Percentiles rank a stretch among this genome's conserved stretches.
phyloP scores from a whole-genome alignment of 2,113 vertebrate genomes.

The Brienomyrus brachyistius region DNA sequence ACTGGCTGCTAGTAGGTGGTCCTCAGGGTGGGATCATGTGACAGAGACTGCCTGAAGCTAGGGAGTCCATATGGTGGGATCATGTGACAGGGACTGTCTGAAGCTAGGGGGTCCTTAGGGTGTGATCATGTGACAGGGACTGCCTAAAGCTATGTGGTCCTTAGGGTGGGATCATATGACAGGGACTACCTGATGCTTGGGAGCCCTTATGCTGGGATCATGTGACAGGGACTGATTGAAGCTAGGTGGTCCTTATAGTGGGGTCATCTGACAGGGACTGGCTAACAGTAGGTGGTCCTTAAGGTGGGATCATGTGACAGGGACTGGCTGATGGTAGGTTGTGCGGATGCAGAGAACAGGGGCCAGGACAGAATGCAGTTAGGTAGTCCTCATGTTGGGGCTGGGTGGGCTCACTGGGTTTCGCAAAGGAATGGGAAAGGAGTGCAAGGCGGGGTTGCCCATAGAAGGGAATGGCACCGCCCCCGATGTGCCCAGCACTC shows the following conservation, averaged over 20 bases:
- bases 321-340: not conserved
- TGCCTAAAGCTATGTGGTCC: constrained; percentile 23
- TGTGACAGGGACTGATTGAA: not conserved
- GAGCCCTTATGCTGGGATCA: not conserved
- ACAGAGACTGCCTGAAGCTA: not conserved
- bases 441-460: constrained; percentile 48
- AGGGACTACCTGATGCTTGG: not conserved
- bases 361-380: constrained; percentile 27
- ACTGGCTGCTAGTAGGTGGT: not conserved
- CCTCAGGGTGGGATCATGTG: not conserved
- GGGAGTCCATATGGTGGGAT: not conserved
- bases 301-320: not conserved
- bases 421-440: constrained; percentile 55
- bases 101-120: not conserved
- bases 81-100: not conserved
- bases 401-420: constrained; percentile 49
- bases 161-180: not conserved
- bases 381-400: constrained; percentile 63
- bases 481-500: constrained; percentile 45
- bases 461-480: constrained; percentile 45
- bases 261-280: not conserved
- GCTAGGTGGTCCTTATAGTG: not conserved
- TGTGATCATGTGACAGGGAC: not conserved
- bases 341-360: not conserved
- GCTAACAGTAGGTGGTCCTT: constrained; percentile 36